Percentiles rank a stretch among this genome's conserved stretches.
These are phyloP conservation scores for Nemurella pictetii DNA, from an alignment of 2,888 invertebrate species.

Conservation along the genomic window DNA sequence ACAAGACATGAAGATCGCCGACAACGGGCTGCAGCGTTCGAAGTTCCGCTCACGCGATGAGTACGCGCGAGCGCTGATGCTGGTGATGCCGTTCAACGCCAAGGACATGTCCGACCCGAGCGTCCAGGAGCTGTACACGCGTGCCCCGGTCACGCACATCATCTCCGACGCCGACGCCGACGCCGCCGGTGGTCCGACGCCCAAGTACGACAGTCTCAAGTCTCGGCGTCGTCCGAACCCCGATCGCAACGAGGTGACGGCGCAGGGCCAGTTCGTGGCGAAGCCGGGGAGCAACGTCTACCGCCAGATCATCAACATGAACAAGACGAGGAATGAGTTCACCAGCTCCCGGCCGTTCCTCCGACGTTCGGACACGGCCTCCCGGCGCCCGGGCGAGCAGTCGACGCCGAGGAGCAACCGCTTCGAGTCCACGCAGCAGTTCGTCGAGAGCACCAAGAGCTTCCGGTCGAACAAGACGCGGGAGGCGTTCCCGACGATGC, in stretches of 20 bases:
- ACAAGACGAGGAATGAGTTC: slow-evolving; percentile 23
- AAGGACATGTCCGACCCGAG: slow-evolving; percentile 57
- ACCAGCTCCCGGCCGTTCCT: background rate
- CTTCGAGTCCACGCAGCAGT: background rate
- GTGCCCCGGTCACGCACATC: slow-evolving; percentile 58
- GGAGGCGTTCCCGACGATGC: background rate
- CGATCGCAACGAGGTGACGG: background rate
- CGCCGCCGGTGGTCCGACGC: background rate
- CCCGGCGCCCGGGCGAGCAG: background rate
- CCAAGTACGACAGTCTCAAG: background rate
- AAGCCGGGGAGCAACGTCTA: background rate
- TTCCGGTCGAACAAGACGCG: background rate
- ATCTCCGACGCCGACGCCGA: slow-evolving; percentile 28
- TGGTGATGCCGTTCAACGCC: slow-evolving; percentile 67
- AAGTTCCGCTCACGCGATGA: slow-evolving; percentile 49
- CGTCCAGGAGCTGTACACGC: slow-evolving; percentile 67
- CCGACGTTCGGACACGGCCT: background rate
- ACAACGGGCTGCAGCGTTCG: background rate
- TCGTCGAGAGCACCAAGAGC: background rate
- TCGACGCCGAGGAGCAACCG: background rate
- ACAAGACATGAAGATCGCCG: background rate
- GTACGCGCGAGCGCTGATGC: slow-evolving; percentile 61
- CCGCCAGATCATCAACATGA: background rate
- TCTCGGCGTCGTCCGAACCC: background rate
- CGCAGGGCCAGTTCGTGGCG: background rate